Conservation (phyloP, 1,140 invertebrate genomes). For the Drosophila nannoptera region DNA sequence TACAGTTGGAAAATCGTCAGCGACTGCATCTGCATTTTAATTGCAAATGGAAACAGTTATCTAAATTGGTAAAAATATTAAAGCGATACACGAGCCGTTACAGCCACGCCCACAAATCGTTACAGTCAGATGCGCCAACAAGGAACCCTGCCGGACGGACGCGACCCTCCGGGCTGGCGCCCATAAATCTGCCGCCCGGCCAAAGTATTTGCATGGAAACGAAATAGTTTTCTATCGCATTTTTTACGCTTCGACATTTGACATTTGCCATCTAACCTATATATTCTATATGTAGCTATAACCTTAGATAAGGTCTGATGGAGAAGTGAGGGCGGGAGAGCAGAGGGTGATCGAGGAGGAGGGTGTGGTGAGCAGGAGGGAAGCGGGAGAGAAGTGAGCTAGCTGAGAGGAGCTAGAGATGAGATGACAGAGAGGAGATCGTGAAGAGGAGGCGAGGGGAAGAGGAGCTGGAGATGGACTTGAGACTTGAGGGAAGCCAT, state of each 20-base stretch:
- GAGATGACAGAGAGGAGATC: too few relatives aligned
- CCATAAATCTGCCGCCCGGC: constrained; percentile 4
- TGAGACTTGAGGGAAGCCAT: too few relatives aligned
- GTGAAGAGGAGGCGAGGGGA: too few relatives aligned
- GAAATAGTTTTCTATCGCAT: constrained; percentile 1
- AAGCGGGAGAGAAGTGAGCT: too few relatives aligned
- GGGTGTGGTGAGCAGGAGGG: too few relatives aligned
- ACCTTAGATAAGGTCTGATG: too few relatives aligned
- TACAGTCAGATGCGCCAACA: constrained; percentile 27
- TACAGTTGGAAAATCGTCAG: constrained; percentile 36
- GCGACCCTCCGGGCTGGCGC: neutral
- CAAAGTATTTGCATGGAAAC: constrained; percentile 7
- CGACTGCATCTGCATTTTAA: constrained; percentile 69
- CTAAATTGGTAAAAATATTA: constrained; percentile 78
- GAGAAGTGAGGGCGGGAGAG: too few relatives aligned
- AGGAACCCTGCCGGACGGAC: neutral
- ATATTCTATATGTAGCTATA: too few relatives aligned
- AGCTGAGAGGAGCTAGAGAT: too few relatives aligned
- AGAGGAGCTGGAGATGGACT: too few relatives aligned
- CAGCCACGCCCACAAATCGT: constrained; percentile 6
- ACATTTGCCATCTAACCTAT: too few relatives aligned
- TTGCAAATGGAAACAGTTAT: constrained; percentile 79
- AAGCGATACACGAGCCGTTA: constrained; percentile 60
- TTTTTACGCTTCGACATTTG: neutral
- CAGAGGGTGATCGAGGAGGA: too few relatives aligned